Percentiles rank a stretch among this genome's conserved stretches.
These are phyloP conservation scores for Xylota sylvarum DNA, from an alignment of 2,888 invertebrate genomes.

Conservation along the genomic window DNA sequence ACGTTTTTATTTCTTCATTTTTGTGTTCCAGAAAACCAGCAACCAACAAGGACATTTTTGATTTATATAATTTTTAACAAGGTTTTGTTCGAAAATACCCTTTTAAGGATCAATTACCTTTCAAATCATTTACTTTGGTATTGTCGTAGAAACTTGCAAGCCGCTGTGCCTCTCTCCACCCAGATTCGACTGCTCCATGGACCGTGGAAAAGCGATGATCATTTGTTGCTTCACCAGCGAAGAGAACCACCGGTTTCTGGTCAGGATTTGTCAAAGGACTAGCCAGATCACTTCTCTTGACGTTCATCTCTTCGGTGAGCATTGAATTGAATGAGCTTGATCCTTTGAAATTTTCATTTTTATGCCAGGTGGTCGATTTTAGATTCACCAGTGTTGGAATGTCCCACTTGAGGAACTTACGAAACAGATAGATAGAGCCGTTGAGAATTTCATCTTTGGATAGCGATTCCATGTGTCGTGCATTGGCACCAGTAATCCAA, in stretches of 20 bases:
- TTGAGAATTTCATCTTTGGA: constrained; percentile 85
- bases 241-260: constrained; percentile 86
- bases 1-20: too few relatives aligned
- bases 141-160: too few relatives aligned
- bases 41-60: too few relatives aligned
- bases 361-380: constrained; percentile 88
- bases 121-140: too few relatives aligned
- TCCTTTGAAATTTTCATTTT: constrained; percentile 87
- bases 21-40: too few relatives aligned
- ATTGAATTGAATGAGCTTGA: constrained; percentile 89
- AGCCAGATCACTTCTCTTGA: constrained; percentile 86
- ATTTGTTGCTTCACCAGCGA: constrained; percentile 85
- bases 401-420: constrained; percentile 82
- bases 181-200: constrained; percentile 91
- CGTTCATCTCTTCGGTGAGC: constrained; percentile 86
- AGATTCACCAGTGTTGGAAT: constrained; percentile 82
- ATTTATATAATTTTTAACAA: too few relatives aligned
- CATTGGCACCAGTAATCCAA: constrained; percentile 89
- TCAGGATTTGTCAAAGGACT: constrained; percentile 80
- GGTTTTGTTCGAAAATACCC: too few relatives aligned
- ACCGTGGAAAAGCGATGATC: constrained; percentile 88
- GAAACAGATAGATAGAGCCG: constrained; percentile 82
- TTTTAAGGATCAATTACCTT: too few relatives aligned
- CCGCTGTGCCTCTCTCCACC: constrained; percentile 90
- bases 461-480: constrained; percentile 87